Conservation (phyloP, 1,140 invertebrate genomes). For the Macrobrachium nipponense region DNA sequence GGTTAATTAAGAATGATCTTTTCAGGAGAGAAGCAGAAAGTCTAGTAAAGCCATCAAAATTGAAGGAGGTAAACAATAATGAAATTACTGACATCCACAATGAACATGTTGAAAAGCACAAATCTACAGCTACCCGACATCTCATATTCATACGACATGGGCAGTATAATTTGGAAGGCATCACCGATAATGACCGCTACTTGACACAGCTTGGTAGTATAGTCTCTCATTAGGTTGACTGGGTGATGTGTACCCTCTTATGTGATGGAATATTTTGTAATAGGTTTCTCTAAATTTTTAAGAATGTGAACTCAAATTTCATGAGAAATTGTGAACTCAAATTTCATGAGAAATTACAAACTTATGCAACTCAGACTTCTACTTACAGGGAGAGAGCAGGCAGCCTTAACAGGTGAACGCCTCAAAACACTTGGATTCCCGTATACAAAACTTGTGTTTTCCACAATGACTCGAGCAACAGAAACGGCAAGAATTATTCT, state of each 20-base stretch:
- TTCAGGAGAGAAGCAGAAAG: conserved; percentile 80
- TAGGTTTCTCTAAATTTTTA: too few species aligned
- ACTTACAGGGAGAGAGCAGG: conserved; percentile 78
- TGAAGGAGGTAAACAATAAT: conserved; percentile 67
- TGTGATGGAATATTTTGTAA: too few species aligned
- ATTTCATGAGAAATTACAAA: too few species aligned
- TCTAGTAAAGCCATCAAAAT: conserved; percentile 76
- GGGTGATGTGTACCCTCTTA: too few species aligned
- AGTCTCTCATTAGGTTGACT: too few species aligned
- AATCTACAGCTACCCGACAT: conserved; percentile 82
- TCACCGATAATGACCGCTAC: conserved; percentile 79
- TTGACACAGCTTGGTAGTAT: conserved; percentile 82
- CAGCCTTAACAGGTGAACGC: conserved; percentile 82
- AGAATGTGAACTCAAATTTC: too few species aligned
- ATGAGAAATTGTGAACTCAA: too few species aligned
- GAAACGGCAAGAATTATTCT: conserved; percentile 90
- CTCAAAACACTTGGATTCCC: conserved; percentile 81
- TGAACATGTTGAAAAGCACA: conserved; percentile 73
- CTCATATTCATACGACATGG: conserved; percentile 94
- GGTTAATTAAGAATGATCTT: conserved; percentile 64
- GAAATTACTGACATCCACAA: conserved; percentile 71
- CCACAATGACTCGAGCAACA: conserved; percentile 92
- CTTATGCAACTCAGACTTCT: too few species aligned
- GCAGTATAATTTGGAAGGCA: conserved; percentile 85
- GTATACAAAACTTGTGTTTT: conserved; percentile 83